Percentiles rank a stretch among this genome's conserved stretches.
phyloP scores from a whole-genome alignment of 37 sponge, comb jelly and placozoan species.

The Chondrosia reniformis region DNA sequence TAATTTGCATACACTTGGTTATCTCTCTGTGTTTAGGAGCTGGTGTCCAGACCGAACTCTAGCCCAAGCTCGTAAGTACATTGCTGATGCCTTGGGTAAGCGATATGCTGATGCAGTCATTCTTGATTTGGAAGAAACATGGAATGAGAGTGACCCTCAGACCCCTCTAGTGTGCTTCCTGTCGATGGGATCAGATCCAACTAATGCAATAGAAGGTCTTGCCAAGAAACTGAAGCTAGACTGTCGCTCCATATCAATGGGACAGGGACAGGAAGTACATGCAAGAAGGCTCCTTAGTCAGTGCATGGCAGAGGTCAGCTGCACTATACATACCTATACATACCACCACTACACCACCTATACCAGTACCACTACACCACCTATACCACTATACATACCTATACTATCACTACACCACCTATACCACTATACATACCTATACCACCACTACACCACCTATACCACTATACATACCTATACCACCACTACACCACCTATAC shows the following conservation, averaged over 20 bases:
- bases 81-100: slow-evolving; percentile 86
- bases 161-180: slow-evolving; percentile 97
- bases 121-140: slow-evolving; percentile 89
- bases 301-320: slow-evolving; percentile 70
- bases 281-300: slow-evolving; percentile 88
- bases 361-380: neutral
- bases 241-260: slow-evolving; percentile 92
- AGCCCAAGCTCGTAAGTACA: slow-evolving; percentile 95
- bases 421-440: too few species aligned
- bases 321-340: neutral
- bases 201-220: slow-evolving; percentile 84
- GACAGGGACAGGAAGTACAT: slow-evolving; percentile 96
- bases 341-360: neutral
- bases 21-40: slow-evolving; percentile 33
- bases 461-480: too few species aligned
- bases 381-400: too few species aligned
- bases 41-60: slow-evolving; percentile 99
- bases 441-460: too few species aligned
- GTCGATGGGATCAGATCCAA: slow-evolving; percentile 98
- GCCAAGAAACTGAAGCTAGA: slow-evolving; percentile 93
- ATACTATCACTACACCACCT: too few species aligned
- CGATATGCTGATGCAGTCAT: slow-evolving; percentile 94
- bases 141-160: slow-evolving; percentile 72
- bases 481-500: too few species aligned
- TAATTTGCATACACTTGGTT: slow-evolving; percentile 1